Percentiles rank a stretch among this genome's conserved stretches.
phyloP scores from a whole-genome alignment of 2,797 vertebrate species.

The Gallinago nigripennis region DNA sequence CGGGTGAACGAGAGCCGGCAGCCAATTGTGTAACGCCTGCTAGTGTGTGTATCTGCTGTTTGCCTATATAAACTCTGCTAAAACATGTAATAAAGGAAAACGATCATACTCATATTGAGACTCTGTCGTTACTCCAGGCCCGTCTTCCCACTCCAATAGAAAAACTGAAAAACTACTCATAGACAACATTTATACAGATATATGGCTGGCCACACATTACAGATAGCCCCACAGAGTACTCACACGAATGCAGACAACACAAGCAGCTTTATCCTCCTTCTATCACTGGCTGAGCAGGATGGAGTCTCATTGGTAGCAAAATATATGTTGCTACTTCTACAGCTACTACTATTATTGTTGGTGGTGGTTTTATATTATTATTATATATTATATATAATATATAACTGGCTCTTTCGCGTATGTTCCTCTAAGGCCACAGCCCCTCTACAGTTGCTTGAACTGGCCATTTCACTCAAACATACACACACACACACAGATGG shows the following conservation, averaged over 20 bases:
- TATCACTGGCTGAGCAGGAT: background rate
- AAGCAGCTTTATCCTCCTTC: background rate
- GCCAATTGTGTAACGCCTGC: too few relatives aligned
- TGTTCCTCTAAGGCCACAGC: background rate
- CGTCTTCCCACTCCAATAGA: background rate
- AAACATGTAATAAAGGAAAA: too few relatives aligned
- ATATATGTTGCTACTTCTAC: background rate
- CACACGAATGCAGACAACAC: background rate
- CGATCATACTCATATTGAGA: too few relatives aligned
- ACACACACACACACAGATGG: background rate
- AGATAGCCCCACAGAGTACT: background rate
- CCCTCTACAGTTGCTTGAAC: background rate
- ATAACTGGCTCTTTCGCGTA: background rate
- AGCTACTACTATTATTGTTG: too few relatives aligned
- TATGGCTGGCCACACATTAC: background rate
- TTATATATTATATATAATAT: background rate
- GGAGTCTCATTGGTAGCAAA: background rate
- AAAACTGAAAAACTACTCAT: background rate
- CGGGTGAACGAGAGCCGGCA: too few relatives aligned
- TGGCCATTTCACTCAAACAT: background rate
- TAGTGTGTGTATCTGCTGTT: too few relatives aligned
- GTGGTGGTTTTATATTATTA: too few relatives aligned
- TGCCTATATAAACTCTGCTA: too few relatives aligned
- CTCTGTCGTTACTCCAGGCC: too few relatives aligned
- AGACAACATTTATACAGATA: rapidly evolving